Evolutionary conservation across 1,140 invertebrate genomes (phyloP), one percentile per base, ranked within the genome.

Genomic region (Hyles euphorbiae): DNA sequence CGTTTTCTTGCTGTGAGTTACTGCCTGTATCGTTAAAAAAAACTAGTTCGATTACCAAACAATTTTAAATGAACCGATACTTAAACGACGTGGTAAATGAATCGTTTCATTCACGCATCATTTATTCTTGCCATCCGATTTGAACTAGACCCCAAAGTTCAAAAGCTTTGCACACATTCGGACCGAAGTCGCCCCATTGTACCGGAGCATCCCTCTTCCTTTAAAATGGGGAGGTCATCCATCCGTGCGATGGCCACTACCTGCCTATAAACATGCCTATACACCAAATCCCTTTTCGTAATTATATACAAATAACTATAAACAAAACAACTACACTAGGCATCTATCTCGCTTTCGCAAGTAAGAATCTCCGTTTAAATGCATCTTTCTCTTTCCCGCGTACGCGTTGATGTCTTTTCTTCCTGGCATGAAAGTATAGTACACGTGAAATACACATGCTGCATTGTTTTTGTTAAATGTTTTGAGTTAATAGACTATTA

Each of bases 361-460:
- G 70, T 49, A 61, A 40, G 58, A 61, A 69, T 67, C 40, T 49
- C 33, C 50, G 58, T 59, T 55, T 56, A 34, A 48, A 56, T 57
- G 47, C 55, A 49, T 59, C 58, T 56, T 11, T 73, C 76, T 78
- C 72, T 71, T 65, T 88, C 70, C n/a, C 63, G 56, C 68, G 60
- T 43, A 69, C 71, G 70, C 82, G 81, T 87, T 87, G 83, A 88
- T 80, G 82, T 87, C 83, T 85, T 86, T 87, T 81, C 65, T 72
- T 74, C 67, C 60, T 59, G 67, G 56, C 60, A 53, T 48, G 36
- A 44, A 44, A 49, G 12, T 53, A 44, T 34, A 72, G 72, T 67
- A 67, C 59, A 76, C 32, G 51, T 9, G 55, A 65, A 64, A 53
- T 44, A 40, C 43, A 58, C 51, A 74, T 32, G 33, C 6, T 22